Evolutionary conservation across 2,797 vertebrate genomes (phyloP), one percentile per base, ranked within the genome.

Genomic region (Tamandua tetradactyla): DNA sequence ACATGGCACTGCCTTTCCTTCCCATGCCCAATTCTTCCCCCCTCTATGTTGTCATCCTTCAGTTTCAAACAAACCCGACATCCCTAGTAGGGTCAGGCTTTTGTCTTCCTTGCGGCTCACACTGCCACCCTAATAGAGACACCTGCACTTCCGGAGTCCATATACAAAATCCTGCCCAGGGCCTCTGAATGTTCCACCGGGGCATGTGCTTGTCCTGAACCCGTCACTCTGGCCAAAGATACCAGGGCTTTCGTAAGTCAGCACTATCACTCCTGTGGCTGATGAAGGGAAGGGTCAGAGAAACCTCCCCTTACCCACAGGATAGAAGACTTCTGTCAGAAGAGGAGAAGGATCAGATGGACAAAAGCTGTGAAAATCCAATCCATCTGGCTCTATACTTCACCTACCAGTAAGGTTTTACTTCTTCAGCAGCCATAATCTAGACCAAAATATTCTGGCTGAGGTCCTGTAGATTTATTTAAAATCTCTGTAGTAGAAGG

Each of bases 381-480:
- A 13, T 7, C 47, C 23, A 72, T 37, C 72, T 78, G 59, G 13
- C 15, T 85, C 80, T 40, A 49, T 22, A 9, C 11, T 59, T 86
- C 14, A 47, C 13, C 62, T 9, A 44, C 66, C 49, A 47, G 37
- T 3, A 20, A 37, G 30, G 22, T 11, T 69, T 81, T 72, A 18
- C 55, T 84, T 47, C 49, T 40, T n/a, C 1, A n/a, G 35, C 78
- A 75, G 78, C n/a, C 25, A 90, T 64, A 35, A 35, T 78, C 40
- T 25, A 71, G 42, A 57, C 23, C 9, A 59, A 88, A 79, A 62
- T 40, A 72, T 30, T 71, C 71, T 68, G 13, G 52, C 62, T 37
- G 88, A 85, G 82, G 12, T 32, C 35, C 59, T 40, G 17, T 22
- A 87, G n/a, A 27, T 37, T 55, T 89, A 84, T 64, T 89, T 92